Conservation (phyloP, 2,888 invertebrate species). For the Tyria jacobaeae region DNA sequence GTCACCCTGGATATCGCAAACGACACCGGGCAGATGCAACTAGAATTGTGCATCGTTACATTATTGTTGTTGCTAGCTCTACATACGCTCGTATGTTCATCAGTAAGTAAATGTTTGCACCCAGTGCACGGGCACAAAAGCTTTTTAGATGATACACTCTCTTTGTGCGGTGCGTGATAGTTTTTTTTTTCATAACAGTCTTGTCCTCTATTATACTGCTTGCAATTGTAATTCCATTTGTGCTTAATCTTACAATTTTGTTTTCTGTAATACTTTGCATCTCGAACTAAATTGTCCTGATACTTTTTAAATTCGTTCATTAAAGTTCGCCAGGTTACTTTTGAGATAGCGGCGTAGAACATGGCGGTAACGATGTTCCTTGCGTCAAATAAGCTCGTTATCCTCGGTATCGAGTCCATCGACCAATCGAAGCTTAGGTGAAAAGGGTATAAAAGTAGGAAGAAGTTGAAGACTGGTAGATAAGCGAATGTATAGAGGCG, state of each 20-base stretch:
- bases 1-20: slow-evolving; percentile 66
- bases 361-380: slow-evolving; percentile 92
- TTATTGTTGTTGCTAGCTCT: slow-evolving; percentile 91
- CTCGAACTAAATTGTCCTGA: slow-evolving; percentile 66
- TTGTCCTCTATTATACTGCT: slow-evolving; percentile 74
- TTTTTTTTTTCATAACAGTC: slow-evolving; percentile 77
- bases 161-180: slow-evolving; percentile 73
- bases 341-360: slow-evolving; percentile 89
- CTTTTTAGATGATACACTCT: slow-evolving; percentile 73
- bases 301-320: slow-evolving; percentile 73
- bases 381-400: slow-evolving; percentile 91
- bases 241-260: slow-evolving; percentile 77
- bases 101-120: slow-evolving; percentile 89
- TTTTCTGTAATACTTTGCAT: slow-evolving; percentile 75
- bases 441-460: slow-evolving; percentile 94
- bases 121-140: slow-evolving; percentile 87
- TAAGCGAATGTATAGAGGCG: slow-evolving; percentile 96
- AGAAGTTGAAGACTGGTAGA: slow-evolving; percentile 96
- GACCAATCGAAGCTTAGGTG: slow-evolving; percentile 99
- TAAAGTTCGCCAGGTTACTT: slow-evolving; percentile 75
- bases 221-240: slow-evolving; percentile 79
- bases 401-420: slow-evolving; percentile 97
- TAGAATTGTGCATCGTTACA: slow-evolving; percentile 84
- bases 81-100: slow-evolving; percentile 90
- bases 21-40: slow-evolving; percentile 75